A percentile compares a stretch with the other conserved stretches of the same genome.
Conservation (phyloP, 2,797 vertebrate species). For the Scyliorhinus canicula region DNA sequence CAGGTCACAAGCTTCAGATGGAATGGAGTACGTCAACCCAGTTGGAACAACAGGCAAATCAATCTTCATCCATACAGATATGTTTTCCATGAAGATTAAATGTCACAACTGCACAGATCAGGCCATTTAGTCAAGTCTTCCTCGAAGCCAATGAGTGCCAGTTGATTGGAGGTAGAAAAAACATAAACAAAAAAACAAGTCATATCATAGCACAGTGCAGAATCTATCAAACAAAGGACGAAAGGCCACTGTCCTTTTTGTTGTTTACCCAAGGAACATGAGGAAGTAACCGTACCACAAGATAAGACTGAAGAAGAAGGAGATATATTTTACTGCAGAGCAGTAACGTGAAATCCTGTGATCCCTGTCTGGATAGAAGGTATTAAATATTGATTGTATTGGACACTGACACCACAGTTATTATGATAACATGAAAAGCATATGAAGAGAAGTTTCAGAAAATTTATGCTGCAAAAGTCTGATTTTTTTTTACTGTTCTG, state of each 20-base stretch:
- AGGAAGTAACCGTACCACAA: background rate
- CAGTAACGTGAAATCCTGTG: no score
- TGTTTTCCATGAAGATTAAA: background rate
- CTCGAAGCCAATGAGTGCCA: background rate
- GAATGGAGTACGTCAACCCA: background rate
- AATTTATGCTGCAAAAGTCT: background rate
- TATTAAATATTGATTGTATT: background rate
- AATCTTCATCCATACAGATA: background rate
- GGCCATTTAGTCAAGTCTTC: background rate
- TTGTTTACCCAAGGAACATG: background rate
- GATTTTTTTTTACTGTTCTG: background rate
- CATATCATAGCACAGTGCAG: background rate
- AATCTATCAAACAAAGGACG: background rate
- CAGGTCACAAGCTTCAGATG: background rate
- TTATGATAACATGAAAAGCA: background rate
- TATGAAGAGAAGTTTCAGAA: background rate
- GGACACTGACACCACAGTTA: background rate
- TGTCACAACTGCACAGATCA: background rate
- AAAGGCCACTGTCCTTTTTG: background rate
- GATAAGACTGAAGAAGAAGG: background rate
- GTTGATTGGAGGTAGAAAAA: background rate
- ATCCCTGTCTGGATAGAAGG: background rate
- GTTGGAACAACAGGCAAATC: background rate
- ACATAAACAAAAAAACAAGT: background rate
- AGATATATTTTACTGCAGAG: background rate